A percentile compares a stretch with the other conserved stretches of the same genome.
Evolutionary conservation across 1,140 invertebrate species (phyloP).

Genomic region (Rhynchophorus ferrugineus): DNA sequence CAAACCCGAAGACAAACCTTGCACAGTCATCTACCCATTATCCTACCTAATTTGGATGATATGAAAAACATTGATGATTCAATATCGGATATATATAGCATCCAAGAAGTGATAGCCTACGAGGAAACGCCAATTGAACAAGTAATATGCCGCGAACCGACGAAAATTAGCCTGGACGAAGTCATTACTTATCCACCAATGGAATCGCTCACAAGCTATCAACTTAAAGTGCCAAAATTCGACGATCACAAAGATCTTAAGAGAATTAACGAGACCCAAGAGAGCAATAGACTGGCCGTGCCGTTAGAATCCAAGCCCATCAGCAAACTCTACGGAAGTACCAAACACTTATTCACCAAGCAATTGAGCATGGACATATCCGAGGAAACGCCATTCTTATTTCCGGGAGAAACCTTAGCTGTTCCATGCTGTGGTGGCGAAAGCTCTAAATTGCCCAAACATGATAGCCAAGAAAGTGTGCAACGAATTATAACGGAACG

Average conservation of each 20-base stretch:
- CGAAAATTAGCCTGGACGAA: conserved; percentile 31
- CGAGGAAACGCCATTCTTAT: conserved; percentile 37
- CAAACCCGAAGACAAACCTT: conserved; percentile 32
- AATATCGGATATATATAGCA: conserved; percentile 37
- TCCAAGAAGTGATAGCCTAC: conserved; percentile 23
- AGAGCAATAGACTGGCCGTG: conserved; percentile 29
- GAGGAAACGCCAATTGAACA: conserved; percentile 6
- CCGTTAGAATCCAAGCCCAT: conserved; percentile 31
- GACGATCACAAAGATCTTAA: conserved; percentile 21
- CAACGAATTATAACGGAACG: conserved; percentile 38
- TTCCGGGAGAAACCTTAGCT: conserved; percentile 8
- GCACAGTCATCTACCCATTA: conserved; percentile 36
- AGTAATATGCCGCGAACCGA: conserved; percentile 15
- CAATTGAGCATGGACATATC: conserved; percentile 34
- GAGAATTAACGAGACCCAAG: conserved; percentile 25
- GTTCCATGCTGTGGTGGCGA: conserved; percentile 8
- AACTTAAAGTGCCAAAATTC: conserved; percentile 19
- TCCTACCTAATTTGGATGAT: conserved; percentile 31
- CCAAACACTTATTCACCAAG: conserved; percentile 39
- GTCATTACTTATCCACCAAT: conserved; percentile 15
- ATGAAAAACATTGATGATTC: conserved; percentile 39
- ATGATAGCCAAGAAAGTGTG: conserved; percentile 39
- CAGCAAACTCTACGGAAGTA: conserved; percentile 40
- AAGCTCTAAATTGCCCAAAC: conserved; percentile 21
- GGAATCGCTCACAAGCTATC: background rate